These are phyloP conservation scores for Melanocharis versteri DNA, from an alignment of 2,113 vertebrate species.

Conservation along the genomic window DNA sequence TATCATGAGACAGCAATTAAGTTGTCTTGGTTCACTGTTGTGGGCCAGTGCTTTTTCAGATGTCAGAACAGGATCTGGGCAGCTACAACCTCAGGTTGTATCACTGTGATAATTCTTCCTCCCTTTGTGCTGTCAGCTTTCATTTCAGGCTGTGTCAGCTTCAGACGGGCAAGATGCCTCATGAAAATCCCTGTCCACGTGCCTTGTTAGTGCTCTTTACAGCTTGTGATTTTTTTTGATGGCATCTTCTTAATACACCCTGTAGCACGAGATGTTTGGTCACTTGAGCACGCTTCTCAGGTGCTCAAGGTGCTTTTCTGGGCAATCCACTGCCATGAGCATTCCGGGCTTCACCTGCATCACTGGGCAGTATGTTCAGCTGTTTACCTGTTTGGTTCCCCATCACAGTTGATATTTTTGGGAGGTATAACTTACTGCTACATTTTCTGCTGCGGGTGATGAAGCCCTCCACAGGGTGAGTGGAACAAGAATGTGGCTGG, in stretches of 20 bases:
- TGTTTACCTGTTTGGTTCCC: neutral
- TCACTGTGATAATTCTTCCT: neutral
- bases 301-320: neutral
- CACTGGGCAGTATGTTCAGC: neutral
- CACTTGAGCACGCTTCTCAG: neutral
- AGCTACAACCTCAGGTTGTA: neutral
- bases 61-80: neutral
- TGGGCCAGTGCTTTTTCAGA: slow-evolving; percentile 3
- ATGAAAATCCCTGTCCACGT: neutral
- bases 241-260: neutral
- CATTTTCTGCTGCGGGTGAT: neutral
- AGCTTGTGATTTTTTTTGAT: neutral
- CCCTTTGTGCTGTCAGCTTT: neutral
- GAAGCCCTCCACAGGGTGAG: neutral
- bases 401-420: neutral
- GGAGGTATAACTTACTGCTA: rapidly evolving
- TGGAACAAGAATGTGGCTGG: rapidly evolving
- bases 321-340: neutral
- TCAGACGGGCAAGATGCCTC: neutral
- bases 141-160: neutral
- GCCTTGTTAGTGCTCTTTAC: neutral
- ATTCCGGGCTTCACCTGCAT: neutral
- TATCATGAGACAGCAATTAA: neutral
- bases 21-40: slow-evolving; percentile 3
- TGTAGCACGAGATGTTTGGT: neutral